A percentile compares a stretch with the other conserved stretches of the same genome.
These are phyloP conservation scores for Gobionotothen gibberifrons DNA, from an alignment of 2,797 vertebrate genomes.

Conservation along the genomic window DNA sequence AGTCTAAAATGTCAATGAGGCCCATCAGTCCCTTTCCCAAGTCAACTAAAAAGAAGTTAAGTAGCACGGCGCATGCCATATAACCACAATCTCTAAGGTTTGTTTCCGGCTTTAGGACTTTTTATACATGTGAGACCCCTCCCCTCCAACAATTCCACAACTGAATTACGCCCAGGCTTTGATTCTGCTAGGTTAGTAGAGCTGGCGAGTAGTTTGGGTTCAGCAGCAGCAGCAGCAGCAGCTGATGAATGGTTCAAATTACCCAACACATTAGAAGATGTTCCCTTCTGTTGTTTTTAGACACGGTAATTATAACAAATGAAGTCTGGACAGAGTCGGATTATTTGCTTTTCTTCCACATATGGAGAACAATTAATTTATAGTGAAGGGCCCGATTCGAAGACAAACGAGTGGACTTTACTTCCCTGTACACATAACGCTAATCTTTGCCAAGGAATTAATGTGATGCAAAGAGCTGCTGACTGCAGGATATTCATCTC, in stretches of 20 bases:
- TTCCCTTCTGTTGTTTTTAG: slow-evolving; percentile 52
- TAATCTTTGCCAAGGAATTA: slow-evolving; percentile 75
- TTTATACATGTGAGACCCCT: too few relatives aligned
- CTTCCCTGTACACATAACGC: slow-evolving; percentile 59
- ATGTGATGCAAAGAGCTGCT: slow-evolving; percentile 74
- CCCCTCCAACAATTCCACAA: neutral
- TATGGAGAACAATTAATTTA: slow-evolving; percentile 71
- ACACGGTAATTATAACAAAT: slow-evolving; percentile 78
- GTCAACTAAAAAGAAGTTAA: neutral
- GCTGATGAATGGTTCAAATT: slow-evolving; percentile 73
- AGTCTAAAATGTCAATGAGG: too few relatives aligned
- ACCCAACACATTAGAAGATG: slow-evolving; percentile 61
- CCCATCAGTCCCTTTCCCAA: neutral
- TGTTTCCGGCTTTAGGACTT: too few relatives aligned
- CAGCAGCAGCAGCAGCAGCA: slow-evolving; percentile 18
- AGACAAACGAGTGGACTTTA: slow-evolving; percentile 74
- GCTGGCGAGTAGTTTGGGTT: slow-evolving; percentile 37
- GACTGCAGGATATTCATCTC: slow-evolving; percentile 74
- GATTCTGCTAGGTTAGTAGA: slow-evolving; percentile 13
- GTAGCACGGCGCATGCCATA: too few relatives aligned
- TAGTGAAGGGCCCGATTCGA: slow-evolving; percentile 62
- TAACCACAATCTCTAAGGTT: too few relatives aligned
- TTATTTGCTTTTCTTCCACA: slow-evolving; percentile 56
- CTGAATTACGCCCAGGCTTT: slow-evolving; percentile 9
- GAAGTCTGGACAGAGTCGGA: slow-evolving; percentile 58